phyloP scores from a whole-genome alignment of 2,113 vertebrate genomes.

The Cervus canadensis region DNA sequence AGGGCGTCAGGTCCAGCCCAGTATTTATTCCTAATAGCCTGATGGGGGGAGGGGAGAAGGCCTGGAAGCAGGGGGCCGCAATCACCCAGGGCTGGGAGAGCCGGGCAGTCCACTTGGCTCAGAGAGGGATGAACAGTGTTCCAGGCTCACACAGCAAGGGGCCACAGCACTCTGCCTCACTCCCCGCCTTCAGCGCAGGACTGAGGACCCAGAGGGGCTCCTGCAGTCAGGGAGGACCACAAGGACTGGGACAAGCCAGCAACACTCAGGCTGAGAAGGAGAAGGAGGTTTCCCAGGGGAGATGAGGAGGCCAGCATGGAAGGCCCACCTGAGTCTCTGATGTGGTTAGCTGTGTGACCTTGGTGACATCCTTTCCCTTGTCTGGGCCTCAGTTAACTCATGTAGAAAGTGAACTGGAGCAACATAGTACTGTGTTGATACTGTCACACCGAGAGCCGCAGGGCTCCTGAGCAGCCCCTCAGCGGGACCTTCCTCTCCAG shows the following conservation, averaged over 20 bases:
- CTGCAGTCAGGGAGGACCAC: background rate
- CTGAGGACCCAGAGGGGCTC: background rate
- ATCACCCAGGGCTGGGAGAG: background rate
- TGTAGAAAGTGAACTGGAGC: background rate
- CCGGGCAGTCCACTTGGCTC: background rate
- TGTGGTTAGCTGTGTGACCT: background rate
- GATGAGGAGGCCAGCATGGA: background rate
- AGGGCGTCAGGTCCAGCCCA: conserved; percentile 38
- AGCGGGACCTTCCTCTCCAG: background rate
- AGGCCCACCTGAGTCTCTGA: background rate
- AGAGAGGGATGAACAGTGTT: background rate
- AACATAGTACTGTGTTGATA: too few relatives aligned
- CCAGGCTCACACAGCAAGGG: background rate
- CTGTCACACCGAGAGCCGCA: background rate
- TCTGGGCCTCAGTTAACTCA: background rate
- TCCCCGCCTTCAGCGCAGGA: background rate
- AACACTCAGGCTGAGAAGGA: background rate
- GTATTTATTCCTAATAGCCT: conserved; percentile 40
- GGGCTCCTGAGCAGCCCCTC: background rate
- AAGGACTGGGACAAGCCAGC: background rate
- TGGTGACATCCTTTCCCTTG: background rate
- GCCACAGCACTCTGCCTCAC: background rate
- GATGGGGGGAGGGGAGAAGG: background rate
- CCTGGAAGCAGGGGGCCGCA: background rate
- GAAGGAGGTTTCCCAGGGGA: background rate